Base-by-base conservation (phyloP, 2,113 vertebrate genomes). In the Scolopax mira region DNA sequence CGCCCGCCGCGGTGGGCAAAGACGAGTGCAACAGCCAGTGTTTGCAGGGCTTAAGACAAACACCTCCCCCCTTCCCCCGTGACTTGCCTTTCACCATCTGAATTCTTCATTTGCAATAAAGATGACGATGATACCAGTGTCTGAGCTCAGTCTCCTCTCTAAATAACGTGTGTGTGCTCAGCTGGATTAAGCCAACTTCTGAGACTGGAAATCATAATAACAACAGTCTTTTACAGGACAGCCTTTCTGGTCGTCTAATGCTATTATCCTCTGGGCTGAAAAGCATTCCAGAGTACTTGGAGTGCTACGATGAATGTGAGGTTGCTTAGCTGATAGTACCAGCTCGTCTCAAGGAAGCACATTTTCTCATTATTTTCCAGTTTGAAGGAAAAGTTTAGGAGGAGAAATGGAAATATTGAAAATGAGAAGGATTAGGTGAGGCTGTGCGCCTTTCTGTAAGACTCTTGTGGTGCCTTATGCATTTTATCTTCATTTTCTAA, bases 161-260 rank as follows among this genome's bases (percentile, higher is more conserved):
- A 94, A 96, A 96, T 87, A 94, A 91, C 81, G 67, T 82, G 86
- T 96, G 96, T 96, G 93, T 96, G 88, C 92, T 96, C 96, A 96
- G 95, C 96, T 96, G 95, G 94, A 96, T 94, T 96, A 94, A 96
- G 91, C 73, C 92, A 93, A 81, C 94, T 94, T 95, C 89, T 88
- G 90, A 95, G 90, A 70, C 93, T 95, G 84, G 91, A 95, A 96
- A 90, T 94, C 93, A 90, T 93, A 96, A 94, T 93, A 94, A 95
- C 79, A 94, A 95, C 79, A 92, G 95, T 58, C 92, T 97, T 96
- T 96, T 94, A 93, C 92, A 96, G 90, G 93, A 92, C 79, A 88
- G 91, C 86, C 92, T 95, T 94, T 96, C 88, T 89, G 92, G 61
- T 91, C 27, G 55, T 94, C 91, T 95, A 92, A 96, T 92, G 77